A percentile compares a stretch with the other conserved stretches of the same genome.
Conservation (phyloP, 1,140 invertebrate species). For the Potamilus streckersoni region DNA sequence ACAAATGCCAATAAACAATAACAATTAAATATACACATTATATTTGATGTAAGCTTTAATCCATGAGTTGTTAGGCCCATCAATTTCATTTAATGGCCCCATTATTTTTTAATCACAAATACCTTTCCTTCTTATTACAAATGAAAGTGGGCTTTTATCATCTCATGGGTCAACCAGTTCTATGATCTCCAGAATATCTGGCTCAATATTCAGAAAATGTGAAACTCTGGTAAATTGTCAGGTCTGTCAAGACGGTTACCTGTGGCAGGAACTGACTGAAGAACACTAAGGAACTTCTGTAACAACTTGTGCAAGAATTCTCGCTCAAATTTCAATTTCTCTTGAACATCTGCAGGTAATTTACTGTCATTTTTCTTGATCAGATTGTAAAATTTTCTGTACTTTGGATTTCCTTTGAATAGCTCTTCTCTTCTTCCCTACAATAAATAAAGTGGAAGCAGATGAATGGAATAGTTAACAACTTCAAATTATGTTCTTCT, state of each 20-base stretch:
- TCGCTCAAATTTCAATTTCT: constrained; percentile 87
- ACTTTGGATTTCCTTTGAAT: constrained; percentile 87
- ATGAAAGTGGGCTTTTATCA: too few species aligned
- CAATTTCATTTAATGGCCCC: too few species aligned
- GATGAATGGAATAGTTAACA: neutral
- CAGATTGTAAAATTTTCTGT: constrained; percentile 92
- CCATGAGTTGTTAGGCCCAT: too few species aligned
- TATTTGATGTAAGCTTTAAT: too few species aligned
- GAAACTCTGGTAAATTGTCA: too few species aligned
- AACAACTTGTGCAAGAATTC: constrained; percentile 90
- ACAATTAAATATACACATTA: too few species aligned
- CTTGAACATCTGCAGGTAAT: constrained; percentile 75
- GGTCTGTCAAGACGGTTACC: constrained; percentile 66
- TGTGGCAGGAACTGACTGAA: constrained; percentile 80
- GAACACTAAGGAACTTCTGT: constrained; percentile 87
- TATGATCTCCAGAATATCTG: neutral
- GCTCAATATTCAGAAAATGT: neutral
- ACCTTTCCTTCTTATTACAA: too few species aligned
- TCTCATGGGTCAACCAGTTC: too few species aligned
- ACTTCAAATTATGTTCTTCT: neutral
- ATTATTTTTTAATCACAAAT: too few species aligned
- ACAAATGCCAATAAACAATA: too few species aligned
- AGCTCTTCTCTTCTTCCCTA: constrained; percentile 73
- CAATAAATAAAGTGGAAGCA: constrained; percentile 13
- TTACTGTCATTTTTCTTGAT: constrained; percentile 86